phyloP scores from a whole-genome alignment of 1,140 invertebrate genomes.

The Steinernema khuongi region DNA sequence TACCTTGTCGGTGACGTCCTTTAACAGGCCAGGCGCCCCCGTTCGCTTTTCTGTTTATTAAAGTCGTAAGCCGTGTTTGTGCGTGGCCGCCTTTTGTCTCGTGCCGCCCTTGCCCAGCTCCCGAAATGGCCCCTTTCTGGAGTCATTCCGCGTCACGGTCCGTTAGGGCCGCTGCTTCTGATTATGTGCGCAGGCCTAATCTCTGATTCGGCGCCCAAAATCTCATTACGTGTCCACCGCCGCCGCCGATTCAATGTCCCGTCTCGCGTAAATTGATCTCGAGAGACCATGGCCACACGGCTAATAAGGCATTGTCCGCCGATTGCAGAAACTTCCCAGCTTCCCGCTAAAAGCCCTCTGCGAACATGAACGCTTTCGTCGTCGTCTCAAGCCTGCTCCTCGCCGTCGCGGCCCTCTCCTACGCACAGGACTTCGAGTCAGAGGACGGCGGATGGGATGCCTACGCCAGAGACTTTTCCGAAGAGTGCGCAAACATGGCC shows the following conservation, averaged over 20 bases:
- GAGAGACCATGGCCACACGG: neutral
- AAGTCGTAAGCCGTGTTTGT: neutral
- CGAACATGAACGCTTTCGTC: neutral
- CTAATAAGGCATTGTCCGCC: neutral
- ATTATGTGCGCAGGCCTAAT: neutral
- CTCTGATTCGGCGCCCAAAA: neutral
- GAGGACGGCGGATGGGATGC: neutral
- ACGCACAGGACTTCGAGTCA: neutral
- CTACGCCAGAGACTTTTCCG: neutral
- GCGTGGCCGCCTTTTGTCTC: neutral
- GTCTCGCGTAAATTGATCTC: constrained; percentile 1
- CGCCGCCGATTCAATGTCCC: neutral
- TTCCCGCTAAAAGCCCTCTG: neutral
- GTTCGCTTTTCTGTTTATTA: neutral
- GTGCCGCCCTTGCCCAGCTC: too few species aligned
- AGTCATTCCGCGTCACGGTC: too few species aligned
- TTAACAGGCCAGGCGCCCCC: too few species aligned
- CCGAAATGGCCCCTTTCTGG: neutral
- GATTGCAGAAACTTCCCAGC: neutral
- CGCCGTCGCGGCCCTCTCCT: neutral
- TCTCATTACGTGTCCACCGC: neutral
- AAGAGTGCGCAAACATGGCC: neutral
- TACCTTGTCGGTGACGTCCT: too few species aligned
- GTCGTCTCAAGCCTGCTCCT: neutral
- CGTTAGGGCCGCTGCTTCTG: neutral